Evolutionary conservation across 2,888 invertebrate species (phyloP), one percentile per base, ranked within the genome.

Genomic region (Sminthurides aquaticus): DNA sequence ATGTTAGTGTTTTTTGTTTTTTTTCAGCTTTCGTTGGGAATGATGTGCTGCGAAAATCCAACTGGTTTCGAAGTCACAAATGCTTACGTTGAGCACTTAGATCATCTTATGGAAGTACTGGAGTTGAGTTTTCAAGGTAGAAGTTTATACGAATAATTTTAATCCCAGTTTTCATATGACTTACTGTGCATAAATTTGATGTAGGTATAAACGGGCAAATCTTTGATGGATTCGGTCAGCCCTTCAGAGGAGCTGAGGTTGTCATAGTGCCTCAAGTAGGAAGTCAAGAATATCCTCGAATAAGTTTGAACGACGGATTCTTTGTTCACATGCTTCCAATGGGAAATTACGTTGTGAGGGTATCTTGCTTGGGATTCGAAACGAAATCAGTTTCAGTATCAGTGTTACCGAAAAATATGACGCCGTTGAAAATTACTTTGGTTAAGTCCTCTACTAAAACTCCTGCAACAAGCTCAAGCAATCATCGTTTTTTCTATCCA

Each of bases 131-230:
- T 63, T 8, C 74, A 74, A 70, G 74, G 71, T 66, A 63, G 28
- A 29, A 28, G 15, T 49, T 24, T 22, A 52, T 20, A 52, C 54
- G n/a, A n/a, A n/a, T n/a, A n/a, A n/a, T n/a, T n/a, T n/a, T n/a
- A n/a, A n/a, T n/a, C n/a, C n/a, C n/a, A n/a, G n/a, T n/a, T n/a
- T n/a, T n/a, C n/a, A n/a, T n/a, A n/a, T n/a, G n/a, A n/a, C n/a
- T n/a, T n/a, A n/a, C n/a, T n/a, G n/a, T n/a, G n/a, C n/a, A n/a
- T n/a, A n/a, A n/a, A n/a, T n/a, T n/a, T n/a, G n/a, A 70, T 75
- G 56, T 75, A 84, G 89, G 92, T 57, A 81, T 90, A 1, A 80
- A 81, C 60, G 92, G 91, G 0, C 84, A 83, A 74, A 83, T 97
- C 0, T 80, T 82, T 65, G 87, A 90, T 76, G 81, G 81, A 1